These are phyloP conservation scores for Drepana falcataria DNA, from an alignment of 2,888 invertebrate genomes.

Conservation along the genomic window DNA sequence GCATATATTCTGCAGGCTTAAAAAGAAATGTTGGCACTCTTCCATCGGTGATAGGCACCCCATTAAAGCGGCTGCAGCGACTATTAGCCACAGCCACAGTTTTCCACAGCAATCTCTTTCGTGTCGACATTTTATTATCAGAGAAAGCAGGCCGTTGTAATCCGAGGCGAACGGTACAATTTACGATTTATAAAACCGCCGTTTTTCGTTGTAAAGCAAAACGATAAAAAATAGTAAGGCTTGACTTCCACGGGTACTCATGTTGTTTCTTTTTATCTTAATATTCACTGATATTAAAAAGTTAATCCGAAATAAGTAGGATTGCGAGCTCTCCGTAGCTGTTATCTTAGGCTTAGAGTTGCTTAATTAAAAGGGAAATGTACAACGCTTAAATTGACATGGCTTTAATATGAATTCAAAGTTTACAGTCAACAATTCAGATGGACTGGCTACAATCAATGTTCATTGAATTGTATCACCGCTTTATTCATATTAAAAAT, in stretches of 20 bases:
- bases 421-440: too few species aligned
- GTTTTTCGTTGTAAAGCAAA: constrained; percentile 55
- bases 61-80: constrained; percentile 44
- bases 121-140: constrained; percentile 75
- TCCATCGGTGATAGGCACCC: constrained; percentile 47
- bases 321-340: background rate
- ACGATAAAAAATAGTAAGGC: constrained; percentile 51
- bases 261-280: constrained; percentile 40
- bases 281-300: constrained; percentile 56
- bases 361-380: background rate
- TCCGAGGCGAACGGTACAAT: constrained; percentile 63
- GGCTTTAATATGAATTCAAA: background rate
- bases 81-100: constrained; percentile 46
- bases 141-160: constrained; percentile 65
- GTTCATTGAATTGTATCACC: too few species aligned
- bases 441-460: too few species aligned
- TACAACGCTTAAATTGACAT: background rate
- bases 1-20: constrained; percentile 12
- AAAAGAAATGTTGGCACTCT: constrained; percentile 39
- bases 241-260: constrained; percentile 29
- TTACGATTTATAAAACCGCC: constrained; percentile 62
- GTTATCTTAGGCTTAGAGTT: background rate
- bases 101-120: constrained; percentile 57
- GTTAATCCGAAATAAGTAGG: constrained; percentile 34
- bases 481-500: too few species aligned